Base-by-base conservation (phyloP, 2,113 vertebrate species). In the Anser brachyrhynchus region DNA sequence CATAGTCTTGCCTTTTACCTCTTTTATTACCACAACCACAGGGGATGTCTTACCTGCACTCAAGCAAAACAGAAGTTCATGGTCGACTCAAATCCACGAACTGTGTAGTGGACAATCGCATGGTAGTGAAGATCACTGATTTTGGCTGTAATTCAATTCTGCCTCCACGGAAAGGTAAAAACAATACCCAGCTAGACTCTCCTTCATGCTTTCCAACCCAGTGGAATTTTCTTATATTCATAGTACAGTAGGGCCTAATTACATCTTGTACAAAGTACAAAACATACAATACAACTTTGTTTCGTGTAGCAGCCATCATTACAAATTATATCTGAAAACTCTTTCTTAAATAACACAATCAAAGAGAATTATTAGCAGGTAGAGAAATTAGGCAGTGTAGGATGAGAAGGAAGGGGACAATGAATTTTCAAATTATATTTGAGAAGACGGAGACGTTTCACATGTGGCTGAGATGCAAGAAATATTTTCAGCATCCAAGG, bases 71-170 rank as follows among this genome's bases (percentile, higher is more conserved):
- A 4, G 98, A 97, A 70, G 98, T 99, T 84, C 99, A 99, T 0
- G 99, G 99, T 28, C 98, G 98, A 46, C 99, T 99, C 62, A 99
- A 99, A 88, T 99, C 99, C 84, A 99, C 99, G 79, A 99, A 99
- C 96, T 99, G 99, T 49, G 99, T 99, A 43, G 99, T 99, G 4
- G 99, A 99, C 96, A 99, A 98, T 75, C 98, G 99, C 37, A 99
- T 99, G 99, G 99, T 99, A 86, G 99, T 99, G 49, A 99, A 99
- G 96, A 99, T 99, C 96, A 99, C 99, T 2, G 99, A 99, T 97
- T 99, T 99, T 91, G 99, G 99, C 91, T 99, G 98, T 94, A 98
- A 99, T 97, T 99, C 98, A 90, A 98, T 99, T 96, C 97, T 99
- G 43, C 97, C 84, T 59, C 98, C 98, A 22, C 98, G 89, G 57